Evolutionary conservation across 2,888 invertebrate species (phyloP), one percentile per base, ranked within the genome.

Genomic region (Tinea semifulvella): DNA sequence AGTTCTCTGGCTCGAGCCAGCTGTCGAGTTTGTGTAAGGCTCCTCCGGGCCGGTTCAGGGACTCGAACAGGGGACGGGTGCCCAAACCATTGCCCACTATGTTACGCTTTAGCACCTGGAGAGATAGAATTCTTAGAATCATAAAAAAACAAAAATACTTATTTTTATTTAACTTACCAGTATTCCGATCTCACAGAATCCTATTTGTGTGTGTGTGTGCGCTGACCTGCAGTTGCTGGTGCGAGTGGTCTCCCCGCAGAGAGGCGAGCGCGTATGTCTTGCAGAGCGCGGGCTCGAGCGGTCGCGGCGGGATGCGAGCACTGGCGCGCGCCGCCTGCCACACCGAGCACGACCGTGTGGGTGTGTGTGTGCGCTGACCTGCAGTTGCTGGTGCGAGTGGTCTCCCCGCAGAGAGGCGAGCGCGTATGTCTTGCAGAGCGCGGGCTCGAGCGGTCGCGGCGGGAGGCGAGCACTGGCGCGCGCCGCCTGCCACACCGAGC

Each of bases 1-100:
- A 81, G 57, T 81, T 81, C 50, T 76, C 79, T 0, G 72, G 61
- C 44, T 80, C 77, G 0, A 80, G 61, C 79, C 79, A 80, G 0
- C 62, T 43, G 59, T 80, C 80, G 26, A 80, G 49, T 40, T 68
- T 69, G 46, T 63, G 49, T 18, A 79, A 49, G 10, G 73, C 68
- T 0, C 73, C 79, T 42, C 56, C 58, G 0, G 67, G 58, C 18
- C 76, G 49, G 3, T 66, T 68, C 19, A 77, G 51, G 0, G 57
- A 42, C 49, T 82, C 82, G 72, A 80, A 75, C 2, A 80, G 58
- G 61, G 0, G 71, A 65, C n/a, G 73, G 68, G 1, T 75, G 10
- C 48, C 43, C 20, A 14, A 67, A 0, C 75, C 74, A 0, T 71
- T 67, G 35, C 81, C 81, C 2, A 79, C 66, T 31, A 77, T 75